Percentiles rank a stretch among this genome's conserved stretches.
Evolutionary conservation across 2,888 invertebrate species (phyloP).

Genomic region (Barypeithes pellucidus): DNA sequence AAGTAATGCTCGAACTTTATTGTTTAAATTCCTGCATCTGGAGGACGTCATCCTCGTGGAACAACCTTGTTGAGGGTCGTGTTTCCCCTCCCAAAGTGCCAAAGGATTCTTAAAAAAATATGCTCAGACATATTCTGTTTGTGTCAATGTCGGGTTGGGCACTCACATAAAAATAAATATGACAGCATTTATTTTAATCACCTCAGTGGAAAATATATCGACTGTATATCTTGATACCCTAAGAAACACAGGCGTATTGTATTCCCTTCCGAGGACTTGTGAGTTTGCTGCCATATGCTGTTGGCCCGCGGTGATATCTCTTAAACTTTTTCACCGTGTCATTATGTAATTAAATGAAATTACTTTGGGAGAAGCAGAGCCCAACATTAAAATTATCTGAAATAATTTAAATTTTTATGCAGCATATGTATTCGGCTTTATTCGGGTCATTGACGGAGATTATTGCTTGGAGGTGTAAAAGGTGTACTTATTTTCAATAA

Average conservation of each 20-base stretch:
- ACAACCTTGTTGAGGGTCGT: too few species aligned
- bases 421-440: constrained; percentile 56
- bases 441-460: constrained; percentile 45
- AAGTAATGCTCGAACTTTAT: too few species aligned
- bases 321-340: constrained; percentile 60
- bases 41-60: too few species aligned
- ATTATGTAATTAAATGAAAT: constrained; percentile 68
- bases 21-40: too few species aligned
- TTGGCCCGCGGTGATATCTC: constrained; percentile 57
- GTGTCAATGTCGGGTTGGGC: too few species aligned
- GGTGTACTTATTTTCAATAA: constrained; percentile 23
- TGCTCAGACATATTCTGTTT: too few species aligned
- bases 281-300: constrained; percentile 43
- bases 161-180: too few species aligned
- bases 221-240: background rate
- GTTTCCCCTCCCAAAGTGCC: too few species aligned
- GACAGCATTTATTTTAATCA: too few species aligned
- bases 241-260: background rate
- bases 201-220: too few species aligned
- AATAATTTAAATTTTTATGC: constrained; percentile 64
- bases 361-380: constrained; percentile 63
- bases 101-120: too few species aligned
- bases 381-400: constrained; percentile 61
- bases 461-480: constrained; percentile 37
- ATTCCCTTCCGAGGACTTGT: background rate